Conservation (phyloP, 2,888 invertebrate genomes). For the Drosophila nigricruria region DNA sequence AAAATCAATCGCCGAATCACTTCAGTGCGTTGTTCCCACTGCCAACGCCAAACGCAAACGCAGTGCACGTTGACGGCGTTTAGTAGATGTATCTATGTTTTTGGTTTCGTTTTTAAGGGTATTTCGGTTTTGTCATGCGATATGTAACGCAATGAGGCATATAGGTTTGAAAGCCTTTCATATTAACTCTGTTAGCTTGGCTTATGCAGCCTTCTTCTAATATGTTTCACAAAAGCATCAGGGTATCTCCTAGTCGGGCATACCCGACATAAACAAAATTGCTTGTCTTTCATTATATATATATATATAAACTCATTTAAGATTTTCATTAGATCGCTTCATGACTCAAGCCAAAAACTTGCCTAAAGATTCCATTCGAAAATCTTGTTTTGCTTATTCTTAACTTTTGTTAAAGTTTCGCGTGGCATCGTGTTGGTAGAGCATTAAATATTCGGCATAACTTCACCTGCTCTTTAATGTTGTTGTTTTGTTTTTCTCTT, state of each 20-base stretch:
- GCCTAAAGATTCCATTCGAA: too few relatives aligned
- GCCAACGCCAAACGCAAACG: slow-evolving; percentile 13
- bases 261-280: neutral
- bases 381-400: neutral
- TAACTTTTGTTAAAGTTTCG: neutral
- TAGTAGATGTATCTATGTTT: slow-evolving; percentile 42
- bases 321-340: neutral
- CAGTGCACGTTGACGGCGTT: slow-evolving; percentile 54
- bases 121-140: neutral
- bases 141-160: neutral
- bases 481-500: slow-evolving; percentile 31
- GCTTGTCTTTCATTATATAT: too few relatives aligned
- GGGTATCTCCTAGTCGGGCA: neutral
- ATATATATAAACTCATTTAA: neutral
- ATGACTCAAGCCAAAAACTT: neutral
- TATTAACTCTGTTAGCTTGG: neutral
- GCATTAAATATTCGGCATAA: slow-evolving; percentile 16
- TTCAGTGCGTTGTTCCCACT: slow-evolving; percentile 74
- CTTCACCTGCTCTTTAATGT: neutral
- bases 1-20: slow-evolving; percentile 84
- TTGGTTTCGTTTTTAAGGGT: slow-evolving; percentile 3
- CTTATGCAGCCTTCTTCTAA: neutral
- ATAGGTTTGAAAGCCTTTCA: too few relatives aligned
- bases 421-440: neutral
- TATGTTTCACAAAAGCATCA: neutral